Base-by-base conservation (phyloP, 1,140 invertebrate genomes). In the Habropoda laboriosa region DNA sequence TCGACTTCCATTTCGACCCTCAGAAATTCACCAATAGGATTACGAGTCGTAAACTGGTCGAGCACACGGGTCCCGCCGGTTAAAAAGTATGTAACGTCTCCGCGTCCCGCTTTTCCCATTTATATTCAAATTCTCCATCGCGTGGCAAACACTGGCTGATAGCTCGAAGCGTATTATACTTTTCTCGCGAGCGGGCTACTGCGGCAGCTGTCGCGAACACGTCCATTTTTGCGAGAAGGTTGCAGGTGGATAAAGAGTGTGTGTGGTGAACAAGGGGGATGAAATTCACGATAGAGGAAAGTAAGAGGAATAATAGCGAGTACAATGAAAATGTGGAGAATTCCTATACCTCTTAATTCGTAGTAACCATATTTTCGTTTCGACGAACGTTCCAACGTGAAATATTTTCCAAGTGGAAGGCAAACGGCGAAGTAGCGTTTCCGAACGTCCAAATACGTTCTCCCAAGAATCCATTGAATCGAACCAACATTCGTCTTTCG, bases 61-160 rank as follows among this genome's bases (percentile, higher is more conserved):
- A 30, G 10, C 49, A 55, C 21, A n/a, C n/a, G n/a, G n/a, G n/a
- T n/a, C n/a, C n/a, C n/a, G n/a, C n/a, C n/a, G 35, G 51, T 63
- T 35, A 27, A 70, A 70, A n/a, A 70, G 12, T 70, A 53, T 66
- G 42, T 21, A 47, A 66, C 42, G 27, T 66, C 4, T 7, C 18
- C 40, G n/a, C n/a, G n/a, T n/a, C n/a, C n/a, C n/a, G n/a, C 30
- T 40, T 66, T 66, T 45, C 47, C 63, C 63, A 66, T 66, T 66
- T 66, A 66, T 47, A 66, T 66, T 45, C 27, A 45, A 66, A 45
- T 58, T 60, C 55, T 7, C 2, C 6, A 7, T 38, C 32, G 35
- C 12, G 13, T 1, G 5, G 21, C n/a, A 8, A 40, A 18, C 32
- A 1, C 1, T 6, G 0, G 1, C 0, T n/a, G n/a, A n/a, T n/a